Percentiles rank a stretch among this genome's conserved stretches.
Evolutionary conservation across 2,797 vertebrate genomes (phyloP).

Genomic region (Eulemur coronatus): DNA sequence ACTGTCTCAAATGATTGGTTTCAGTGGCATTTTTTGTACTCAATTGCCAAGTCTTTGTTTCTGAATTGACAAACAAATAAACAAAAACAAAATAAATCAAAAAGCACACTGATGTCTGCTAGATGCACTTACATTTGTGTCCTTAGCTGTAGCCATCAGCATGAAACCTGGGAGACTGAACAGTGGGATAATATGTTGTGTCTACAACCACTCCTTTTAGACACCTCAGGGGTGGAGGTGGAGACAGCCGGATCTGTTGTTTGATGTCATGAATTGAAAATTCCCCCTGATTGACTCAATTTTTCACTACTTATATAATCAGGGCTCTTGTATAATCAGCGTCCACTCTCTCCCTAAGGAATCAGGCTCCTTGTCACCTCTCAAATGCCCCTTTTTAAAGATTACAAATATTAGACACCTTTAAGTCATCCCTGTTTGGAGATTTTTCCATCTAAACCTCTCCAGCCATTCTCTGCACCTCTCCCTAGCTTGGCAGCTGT

Average conservation of each 20-base stretch:
- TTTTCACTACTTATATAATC: constrained; percentile 54
- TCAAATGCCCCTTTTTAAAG: constrained; percentile 21
- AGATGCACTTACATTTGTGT: background rate
- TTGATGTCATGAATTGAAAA: constrained; percentile 56
- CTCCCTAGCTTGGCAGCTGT: background rate
- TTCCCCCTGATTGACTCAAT: constrained; percentile 38
- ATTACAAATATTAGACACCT: constrained; percentile 50
- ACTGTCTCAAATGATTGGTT: background rate
- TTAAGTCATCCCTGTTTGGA: constrained; percentile 32
- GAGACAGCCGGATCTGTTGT: constrained; percentile 6
- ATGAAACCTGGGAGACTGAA: background rate
- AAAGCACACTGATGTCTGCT: background rate
- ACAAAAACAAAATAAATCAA: constrained; percentile 27
- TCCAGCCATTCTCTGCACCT: background rate
- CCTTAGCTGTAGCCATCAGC: background rate
- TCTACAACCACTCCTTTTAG: background rate
- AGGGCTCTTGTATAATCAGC: constrained; percentile 50
- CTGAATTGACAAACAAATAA: constrained; percentile 1
- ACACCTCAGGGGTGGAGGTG: background rate
- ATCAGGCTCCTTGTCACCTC: constrained; percentile 24
- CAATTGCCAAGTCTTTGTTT: background rate
- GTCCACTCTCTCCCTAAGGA: background rate
- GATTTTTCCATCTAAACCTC: constrained; percentile 46
- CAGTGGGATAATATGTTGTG: background rate
- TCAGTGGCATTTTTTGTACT: background rate